Base-by-base conservation (phyloP, 2,797 vertebrate species). In the Enoplosus armatus region DNA sequence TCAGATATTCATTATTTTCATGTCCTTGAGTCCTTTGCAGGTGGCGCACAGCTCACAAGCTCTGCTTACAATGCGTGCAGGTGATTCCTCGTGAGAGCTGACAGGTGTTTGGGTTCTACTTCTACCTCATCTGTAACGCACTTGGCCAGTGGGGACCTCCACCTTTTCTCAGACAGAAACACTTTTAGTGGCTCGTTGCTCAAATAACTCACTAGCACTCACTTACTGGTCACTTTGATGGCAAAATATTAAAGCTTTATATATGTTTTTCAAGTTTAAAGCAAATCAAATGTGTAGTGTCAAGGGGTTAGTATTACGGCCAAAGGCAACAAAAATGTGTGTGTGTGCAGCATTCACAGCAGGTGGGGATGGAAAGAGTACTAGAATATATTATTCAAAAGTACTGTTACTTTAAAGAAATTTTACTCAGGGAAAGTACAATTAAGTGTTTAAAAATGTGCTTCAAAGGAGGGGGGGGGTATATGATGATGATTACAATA, bases 1-100 rank as follows among this genome's bases (percentile, higher is more conserved):
- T 77, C 1, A 16, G 26, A 58, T 77, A 73, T 37, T 64, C 53
- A 27, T 73, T 62, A 41, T 67, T 75, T 75, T 47, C 15, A 56
- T 50, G 18, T 71, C 53, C 47, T 43, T 82, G 39, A 60, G 47
- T 69, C 47, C 8, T 65, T 51, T 51, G 47, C 55, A 74, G 41
- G 70, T 58, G 50, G 59, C n/a, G 59, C 56, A 39, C 8, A 27
- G 43, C 2, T 8, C 47, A 56, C 54, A 53, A 48, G 69, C 64
- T 55, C 63, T 72, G 53, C 73, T 69, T 31, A 64, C 26, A 48
- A 26, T 58, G 53, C 3, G 7, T 64, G 59, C 29, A 56, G 71
- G 54, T 56, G 66, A 83, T 77, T 85, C 51, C 39, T 80, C 20
- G 37, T 67, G 39, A 73, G 65, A 67, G 27, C 33, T 51, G 59